Evolutionary conservation across 2,888 invertebrate genomes (phyloP).

Genomic region (Penaeus monodon): DNA sequence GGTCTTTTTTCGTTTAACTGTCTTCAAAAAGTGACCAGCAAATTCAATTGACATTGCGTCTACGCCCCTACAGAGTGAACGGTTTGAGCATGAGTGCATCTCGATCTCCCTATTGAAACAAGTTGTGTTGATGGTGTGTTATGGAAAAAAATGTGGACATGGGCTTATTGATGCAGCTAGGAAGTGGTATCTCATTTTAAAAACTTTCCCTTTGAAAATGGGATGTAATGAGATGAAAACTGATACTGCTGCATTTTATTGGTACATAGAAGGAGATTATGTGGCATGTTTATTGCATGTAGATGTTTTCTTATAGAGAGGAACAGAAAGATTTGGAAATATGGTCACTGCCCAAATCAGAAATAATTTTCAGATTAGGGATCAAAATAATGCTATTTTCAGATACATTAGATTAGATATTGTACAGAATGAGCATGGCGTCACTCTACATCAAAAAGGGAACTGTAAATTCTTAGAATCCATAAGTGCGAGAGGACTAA

Average conservation of each 20-base stretch:
- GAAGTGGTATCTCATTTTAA: slow-evolving; percentile 23
- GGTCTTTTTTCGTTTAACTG: slow-evolving; percentile 14
- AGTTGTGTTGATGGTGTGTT: slow-evolving; percentile 8
- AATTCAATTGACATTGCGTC: slow-evolving; percentile 33
- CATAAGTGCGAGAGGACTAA: slow-evolving; percentile 13
- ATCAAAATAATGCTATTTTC: background rate
- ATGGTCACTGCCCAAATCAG: slow-evolving; percentile 4
- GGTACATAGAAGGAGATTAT: slow-evolving; percentile 22
- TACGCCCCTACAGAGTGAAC: slow-evolving; percentile 27
- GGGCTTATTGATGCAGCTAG: slow-evolving; percentile 26
- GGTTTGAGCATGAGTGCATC: slow-evolving; percentile 33
- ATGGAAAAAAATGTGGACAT: background rate
- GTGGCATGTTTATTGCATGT: slow-evolving; percentile 27
- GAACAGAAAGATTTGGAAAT: slow-evolving; percentile 23
- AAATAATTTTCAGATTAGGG: background rate
- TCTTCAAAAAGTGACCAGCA: slow-evolving; percentile 28
- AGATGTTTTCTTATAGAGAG: slow-evolving; percentile 29
- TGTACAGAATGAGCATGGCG: slow-evolving; percentile 16
- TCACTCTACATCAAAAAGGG: slow-evolving; percentile 29
- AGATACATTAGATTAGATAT: slow-evolving; percentile 33
- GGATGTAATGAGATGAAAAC: slow-evolving; percentile 25
- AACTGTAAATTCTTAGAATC: slow-evolving; percentile 13
- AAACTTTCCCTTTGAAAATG: slow-evolving; percentile 33
- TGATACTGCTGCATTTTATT: slow-evolving; percentile 31
- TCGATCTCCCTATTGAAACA: slow-evolving; percentile 28